Conservation (phyloP, 2,113 vertebrate species). For the Turnix velox region DNA sequence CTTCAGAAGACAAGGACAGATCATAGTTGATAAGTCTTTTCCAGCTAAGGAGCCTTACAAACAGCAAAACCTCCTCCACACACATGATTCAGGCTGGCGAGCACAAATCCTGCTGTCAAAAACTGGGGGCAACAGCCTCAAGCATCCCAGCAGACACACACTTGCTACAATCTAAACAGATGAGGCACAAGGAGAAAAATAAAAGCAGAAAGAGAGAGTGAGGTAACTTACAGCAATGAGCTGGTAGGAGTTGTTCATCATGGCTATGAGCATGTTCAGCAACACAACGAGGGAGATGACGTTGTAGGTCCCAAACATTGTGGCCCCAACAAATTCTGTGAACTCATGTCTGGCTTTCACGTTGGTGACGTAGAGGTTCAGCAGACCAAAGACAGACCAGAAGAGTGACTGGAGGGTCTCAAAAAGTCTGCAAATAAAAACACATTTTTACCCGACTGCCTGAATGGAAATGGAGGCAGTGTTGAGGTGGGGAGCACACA, state of each 20-base stretch:
- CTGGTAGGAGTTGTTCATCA: slow-evolving; percentile 99
- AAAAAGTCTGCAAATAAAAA: slow-evolving; percentile 80
- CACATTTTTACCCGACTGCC: background rate
- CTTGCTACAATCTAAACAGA: background rate
- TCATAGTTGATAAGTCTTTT: slow-evolving; percentile 24
- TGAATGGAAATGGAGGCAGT: background rate
- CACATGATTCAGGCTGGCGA: background rate
- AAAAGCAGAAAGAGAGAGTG: background rate
- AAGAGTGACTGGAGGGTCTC: slow-evolving; percentile 97
- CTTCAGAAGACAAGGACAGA: background rate
- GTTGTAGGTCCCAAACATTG: slow-evolving; percentile 97
- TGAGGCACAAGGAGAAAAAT: rapidly evolving
- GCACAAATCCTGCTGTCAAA: slow-evolving; percentile 7
- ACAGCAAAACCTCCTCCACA: background rate
- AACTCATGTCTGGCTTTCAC: slow-evolving; percentile 95
- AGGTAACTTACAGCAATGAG: slow-evolving; percentile 88
- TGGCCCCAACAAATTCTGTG: slow-evolving; percentile 94
- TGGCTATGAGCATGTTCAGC: slow-evolving; percentile 97
- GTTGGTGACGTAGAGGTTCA: slow-evolving; percentile 95
- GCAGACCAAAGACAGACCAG: slow-evolving; percentile 94
- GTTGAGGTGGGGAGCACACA: background rate
- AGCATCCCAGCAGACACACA: background rate
- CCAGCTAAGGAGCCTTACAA: background rate
- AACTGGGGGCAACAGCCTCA: background rate
- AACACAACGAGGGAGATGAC: slow-evolving; percentile 95